Evolutionary conservation across 2,888 invertebrate species (phyloP).

Genomic region (Lypha dubia): DNA sequence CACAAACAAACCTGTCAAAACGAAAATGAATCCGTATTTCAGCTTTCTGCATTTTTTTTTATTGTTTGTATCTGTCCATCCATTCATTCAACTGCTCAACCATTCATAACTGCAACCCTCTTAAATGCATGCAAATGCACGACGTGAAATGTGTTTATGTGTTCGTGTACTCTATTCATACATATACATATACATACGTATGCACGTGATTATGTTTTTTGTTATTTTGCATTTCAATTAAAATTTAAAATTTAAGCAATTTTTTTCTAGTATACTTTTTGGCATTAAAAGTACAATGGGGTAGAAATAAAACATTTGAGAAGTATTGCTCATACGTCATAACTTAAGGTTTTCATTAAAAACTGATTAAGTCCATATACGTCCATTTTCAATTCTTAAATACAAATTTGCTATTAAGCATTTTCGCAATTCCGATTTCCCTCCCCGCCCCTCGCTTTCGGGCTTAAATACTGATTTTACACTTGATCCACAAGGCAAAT

Average conservation of each 20-base stretch:
- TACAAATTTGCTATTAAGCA: too few relatives aligned
- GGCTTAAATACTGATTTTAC: too few relatives aligned
- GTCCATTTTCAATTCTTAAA: too few relatives aligned
- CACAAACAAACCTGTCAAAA: constrained; percentile 55
- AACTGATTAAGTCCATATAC: too few relatives aligned
- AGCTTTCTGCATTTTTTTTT: constrained; percentile 14
- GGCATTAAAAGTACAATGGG: constrained; percentile 7
- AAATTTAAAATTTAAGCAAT: constrained; percentile 30
- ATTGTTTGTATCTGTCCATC: neutral
- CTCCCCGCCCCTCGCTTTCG: too few relatives aligned
- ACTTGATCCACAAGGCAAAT: too few relatives aligned
- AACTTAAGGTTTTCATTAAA: too few relatives aligned
- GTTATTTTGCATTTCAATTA: constrained; percentile 49
- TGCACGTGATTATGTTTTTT: neutral
- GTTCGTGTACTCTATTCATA: too few relatives aligned
- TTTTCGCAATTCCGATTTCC: too few relatives aligned
- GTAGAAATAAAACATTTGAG: too few relatives aligned
- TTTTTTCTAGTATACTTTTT: constrained; percentile 1
- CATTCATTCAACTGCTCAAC: constrained; percentile 23
- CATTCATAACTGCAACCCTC: constrained; percentile 35
- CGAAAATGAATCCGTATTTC: constrained; percentile 40
- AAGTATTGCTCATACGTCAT: too few relatives aligned
- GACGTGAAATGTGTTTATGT: neutral
- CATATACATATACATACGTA: too few relatives aligned
- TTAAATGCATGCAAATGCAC: constrained; percentile 23